phyloP scores from a whole-genome alignment of 92 coral and sea anemone species.

The Porites cylindrica region DNA sequence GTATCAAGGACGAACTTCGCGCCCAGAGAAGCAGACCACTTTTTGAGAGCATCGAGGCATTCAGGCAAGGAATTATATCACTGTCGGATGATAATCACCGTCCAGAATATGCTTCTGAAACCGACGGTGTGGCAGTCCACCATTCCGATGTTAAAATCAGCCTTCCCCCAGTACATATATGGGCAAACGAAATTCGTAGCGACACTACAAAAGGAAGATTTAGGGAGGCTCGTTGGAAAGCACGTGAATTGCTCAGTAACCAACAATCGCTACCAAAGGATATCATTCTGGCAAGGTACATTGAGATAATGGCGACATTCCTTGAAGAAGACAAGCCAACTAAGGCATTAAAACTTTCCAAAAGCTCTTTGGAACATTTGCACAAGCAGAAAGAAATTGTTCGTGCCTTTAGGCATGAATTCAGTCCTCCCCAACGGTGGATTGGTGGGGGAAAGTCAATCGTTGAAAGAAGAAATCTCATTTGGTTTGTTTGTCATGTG shows the following conservation, averaged over 20 bases:
- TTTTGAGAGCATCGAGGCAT: neutral
- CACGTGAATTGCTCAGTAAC: neutral
- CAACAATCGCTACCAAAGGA: neutral
- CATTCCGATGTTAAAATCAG: too few species aligned
- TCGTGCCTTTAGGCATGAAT: neutral
- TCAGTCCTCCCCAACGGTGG: neutral
- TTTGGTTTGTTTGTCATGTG: conserved; percentile 6
- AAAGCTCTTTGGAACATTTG: neutral
- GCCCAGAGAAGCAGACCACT: neutral
- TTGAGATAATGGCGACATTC: neutral
- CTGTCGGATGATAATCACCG: neutral
- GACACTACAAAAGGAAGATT: neutral
- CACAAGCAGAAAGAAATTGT: neutral
- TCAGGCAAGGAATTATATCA: neutral
- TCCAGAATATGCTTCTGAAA: too few species aligned
- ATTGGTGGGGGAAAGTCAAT: too few species aligned
- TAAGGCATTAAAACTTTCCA: neutral
- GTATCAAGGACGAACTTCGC: neutral
- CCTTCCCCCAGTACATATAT: neutral
- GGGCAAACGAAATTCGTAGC: neutral
- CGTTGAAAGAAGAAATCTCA: neutral
- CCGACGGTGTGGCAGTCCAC: too few species aligned
- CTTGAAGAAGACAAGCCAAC: neutral
- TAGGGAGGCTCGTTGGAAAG: neutral
- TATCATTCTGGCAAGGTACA: neutral